A percentile compares a stretch with the other conserved stretches of the same genome.
These are phyloP conservation scores for Drosophila neotestacea DNA, from an alignment of 2,888 invertebrate genomes.

Conservation along the genomic window DNA sequence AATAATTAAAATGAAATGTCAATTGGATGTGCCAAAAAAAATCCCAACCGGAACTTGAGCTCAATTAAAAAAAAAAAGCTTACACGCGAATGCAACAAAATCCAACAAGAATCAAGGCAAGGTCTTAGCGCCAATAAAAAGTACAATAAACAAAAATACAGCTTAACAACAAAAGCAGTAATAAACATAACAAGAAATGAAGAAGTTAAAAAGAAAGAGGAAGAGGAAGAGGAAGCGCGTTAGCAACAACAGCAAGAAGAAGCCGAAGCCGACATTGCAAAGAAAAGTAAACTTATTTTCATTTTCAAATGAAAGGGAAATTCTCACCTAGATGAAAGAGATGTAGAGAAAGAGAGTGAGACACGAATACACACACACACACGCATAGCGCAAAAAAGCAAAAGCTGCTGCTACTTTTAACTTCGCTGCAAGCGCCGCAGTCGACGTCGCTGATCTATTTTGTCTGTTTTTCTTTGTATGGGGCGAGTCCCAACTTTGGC, in stretches of 20 bases:
- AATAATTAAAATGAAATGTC: slow-evolving; percentile 43
- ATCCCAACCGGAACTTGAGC: slow-evolving; percentile 49
- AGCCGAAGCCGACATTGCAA: slow-evolving; percentile 40
- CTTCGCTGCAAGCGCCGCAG: slow-evolving; percentile 21
- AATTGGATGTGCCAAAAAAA: slow-evolving; percentile 48
- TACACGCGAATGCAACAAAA: slow-evolving; percentile 16
- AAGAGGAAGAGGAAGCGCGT: slow-evolving; percentile 12
- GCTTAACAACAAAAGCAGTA: slow-evolving; percentile 22
- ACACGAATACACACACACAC: slow-evolving; percentile 23
- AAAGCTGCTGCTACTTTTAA: slow-evolving; percentile 18
- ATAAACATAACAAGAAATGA: slow-evolving; percentile 8
- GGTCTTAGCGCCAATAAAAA: slow-evolving; percentile 25
- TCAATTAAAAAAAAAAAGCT: not conserved
- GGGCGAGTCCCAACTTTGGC: slow-evolving; percentile 3
- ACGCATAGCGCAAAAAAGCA: slow-evolving; percentile 40
- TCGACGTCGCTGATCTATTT: slow-evolving; percentile 55
- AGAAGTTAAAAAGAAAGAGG: not conserved
- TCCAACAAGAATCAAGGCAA: slow-evolving; percentile 35
- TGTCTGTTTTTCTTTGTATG: slow-evolving; percentile 51
- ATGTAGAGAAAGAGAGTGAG: slow-evolving; percentile 48
- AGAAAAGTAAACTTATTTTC: slow-evolving; percentile 82
- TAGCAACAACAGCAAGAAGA: slow-evolving; percentile 14
- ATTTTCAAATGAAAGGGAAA: slow-evolving; percentile 84
- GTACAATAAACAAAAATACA: slow-evolving; percentile 2
- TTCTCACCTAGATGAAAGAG: slow-evolving; percentile 78